Evolutionary conservation across 2,888 invertebrate species (phyloP), one percentile per base, ranked within the genome.

Genomic region (Hirtodrosophila trivittata): DNA sequence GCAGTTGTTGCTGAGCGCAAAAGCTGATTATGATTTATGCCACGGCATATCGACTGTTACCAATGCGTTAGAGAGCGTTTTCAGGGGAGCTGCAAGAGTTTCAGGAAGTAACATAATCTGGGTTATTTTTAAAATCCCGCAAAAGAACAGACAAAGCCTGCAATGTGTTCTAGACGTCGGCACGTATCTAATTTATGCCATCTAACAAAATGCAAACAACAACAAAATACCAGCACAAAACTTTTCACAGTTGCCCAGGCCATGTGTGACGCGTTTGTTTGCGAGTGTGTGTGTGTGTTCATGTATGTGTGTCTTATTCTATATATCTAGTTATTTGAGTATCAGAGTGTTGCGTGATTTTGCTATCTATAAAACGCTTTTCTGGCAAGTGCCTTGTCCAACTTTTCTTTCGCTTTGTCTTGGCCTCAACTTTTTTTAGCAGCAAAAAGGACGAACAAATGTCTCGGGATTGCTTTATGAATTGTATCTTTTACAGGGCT

Each of bases 131-230:
- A 72, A 71, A 72, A 41, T 13, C 49, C 42, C 26, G 37, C 18
- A 39, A 50, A 39, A 45, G 33, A 42, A 13, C 46, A 52, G 32
- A 49, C 39, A 56, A 43, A 18, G 66, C 59, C 35, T 39, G 62
- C 56, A 66, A 67, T 55, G 56, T 68, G 70, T 65, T 49, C 55
- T 73, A 70, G 55, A 59, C 56, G 64, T 52, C 54, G 65, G 76
- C 80, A 80, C 80, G 80, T 80, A 82, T 80, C 78, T 80, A 82
- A 80, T 80, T 80, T 80, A 82, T 82, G 78, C 78, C 64, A 80
- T 80, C 82, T 82, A 72, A 82, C 82, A 78, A 78, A 82, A 80
- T 75, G 69, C 75, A 75, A 77, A 81, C 78, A 72, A 55, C 43
- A 75, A 75, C 58, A 67, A 70, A 68, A 76, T 68, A 76, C 74